Conservation (phyloP, 2,113 vertebrate genomes). For the Paraplagusia blochii region DNA sequence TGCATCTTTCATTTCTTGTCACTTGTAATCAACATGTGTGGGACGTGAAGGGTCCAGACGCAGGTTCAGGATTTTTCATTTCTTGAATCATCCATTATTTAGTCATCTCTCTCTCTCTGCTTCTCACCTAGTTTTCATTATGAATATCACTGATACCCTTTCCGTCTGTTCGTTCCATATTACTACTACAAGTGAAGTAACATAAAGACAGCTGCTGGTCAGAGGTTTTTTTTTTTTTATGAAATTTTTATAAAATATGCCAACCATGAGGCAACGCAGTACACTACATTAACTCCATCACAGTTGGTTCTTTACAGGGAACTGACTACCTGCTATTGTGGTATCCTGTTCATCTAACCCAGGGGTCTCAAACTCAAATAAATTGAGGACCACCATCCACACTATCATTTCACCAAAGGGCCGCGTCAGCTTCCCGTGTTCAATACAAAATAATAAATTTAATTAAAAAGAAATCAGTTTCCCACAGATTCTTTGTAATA, state of each 20-base stretch:
- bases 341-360: too few relatives aligned
- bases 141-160: conserved; percentile 38
- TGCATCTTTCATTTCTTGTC: conserved; percentile 46
- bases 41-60: neutral
- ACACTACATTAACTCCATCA: neutral
- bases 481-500: too few relatives aligned
- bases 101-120: conserved; percentile 10
- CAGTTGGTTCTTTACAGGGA: too few relatives aligned
- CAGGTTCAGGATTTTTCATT: conserved; percentile 37
- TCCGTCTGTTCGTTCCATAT: neutral
- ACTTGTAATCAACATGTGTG: conserved; percentile 40
- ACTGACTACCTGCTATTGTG: too few relatives aligned
- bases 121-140: conserved; percentile 28
- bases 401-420: too few relatives aligned
- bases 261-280: neutral
- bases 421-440: too few relatives aligned
- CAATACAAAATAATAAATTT: too few relatives aligned
- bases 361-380: too few relatives aligned
- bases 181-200: neutral
- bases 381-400: too few relatives aligned
- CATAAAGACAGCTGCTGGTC: neutral
- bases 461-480: too few relatives aligned
- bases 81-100: conserved; percentile 62
- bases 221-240: too few relatives aligned
- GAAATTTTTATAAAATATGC: too few relatives aligned